Base-by-base conservation (phyloP, 35 echinoderm and acorn worm species). In the Heliocidaris tuberculata region DNA sequence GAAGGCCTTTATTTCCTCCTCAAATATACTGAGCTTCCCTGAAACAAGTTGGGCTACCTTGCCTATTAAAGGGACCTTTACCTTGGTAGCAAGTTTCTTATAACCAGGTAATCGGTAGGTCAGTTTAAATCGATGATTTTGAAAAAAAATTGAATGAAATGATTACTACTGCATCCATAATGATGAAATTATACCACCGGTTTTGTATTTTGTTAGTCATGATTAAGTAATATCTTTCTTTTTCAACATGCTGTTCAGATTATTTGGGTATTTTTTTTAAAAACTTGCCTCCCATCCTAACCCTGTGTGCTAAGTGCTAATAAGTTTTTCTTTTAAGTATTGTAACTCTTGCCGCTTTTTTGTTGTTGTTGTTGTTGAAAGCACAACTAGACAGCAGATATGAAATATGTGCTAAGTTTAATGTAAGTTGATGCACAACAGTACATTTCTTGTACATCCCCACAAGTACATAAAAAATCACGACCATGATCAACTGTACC, bases 241-340 rank as follows among this genome's bases (percentile, higher is more conserved):
- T n/a, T 78, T 13, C 5, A 17, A 24, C 19, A 21, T 21, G 7
- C 65, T 6, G 8, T 78, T 78, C 27, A 27, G 19, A 78, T 21
- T 7, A 0, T 78, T 3, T 1, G 19, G 17, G 2, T 56, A 29
- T 78, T 21, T 78, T 78, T 19, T 27, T 78, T 42, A 42, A 42
- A 78, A 42, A 42, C 87, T 89, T 89, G 87, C 87, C 87, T 89
- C 15, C 47, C 0, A 3, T 42, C 32, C 2, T 88, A 88, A 29
- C 31, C 87, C 32, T 89, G 87, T 89, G 87, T 89, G 87, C 87
- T 89, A 47, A 47, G 87, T 89, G 87, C 87, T 47, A 17, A 4
- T 9, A 24, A 47, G 31, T 5, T 17, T 89, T 89, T 48, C 35
- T 78, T 42, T 78, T 78, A 78, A 78, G 65, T 78, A 78, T 78